phyloP scores from a whole-genome alignment of 2,113 vertebrate species.

The Muscicapa adusta region DNA sequence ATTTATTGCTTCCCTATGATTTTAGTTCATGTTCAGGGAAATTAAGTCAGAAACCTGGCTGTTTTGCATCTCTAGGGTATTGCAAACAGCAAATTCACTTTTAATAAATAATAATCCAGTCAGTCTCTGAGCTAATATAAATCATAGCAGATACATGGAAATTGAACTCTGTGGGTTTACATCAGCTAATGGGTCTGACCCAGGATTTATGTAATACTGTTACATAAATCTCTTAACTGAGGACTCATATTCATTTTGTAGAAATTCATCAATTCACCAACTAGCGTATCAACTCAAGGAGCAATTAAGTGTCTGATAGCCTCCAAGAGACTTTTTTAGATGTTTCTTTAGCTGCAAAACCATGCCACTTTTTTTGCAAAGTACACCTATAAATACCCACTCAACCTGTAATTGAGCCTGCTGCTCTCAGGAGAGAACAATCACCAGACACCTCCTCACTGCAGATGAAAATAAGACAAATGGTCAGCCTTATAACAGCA shows the following conservation, averaged over 20 bases:
- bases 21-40: neutral
- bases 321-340: neutral
- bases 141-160: neutral
- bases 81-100: neutral
- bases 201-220: neutral
- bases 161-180: neutral
- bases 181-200: neutral
- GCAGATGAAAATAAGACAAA: neutral
- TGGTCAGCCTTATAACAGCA: neutral
- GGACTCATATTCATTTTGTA: neutral
- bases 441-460: neutral
- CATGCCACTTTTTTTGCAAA: neutral
- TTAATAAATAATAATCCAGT: neutral
- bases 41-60: neutral
- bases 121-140: neutral
- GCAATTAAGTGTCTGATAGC: neutral
- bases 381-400: neutral
- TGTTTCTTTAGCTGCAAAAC: neutral
- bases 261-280: neutral
- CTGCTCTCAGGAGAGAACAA: neutral
- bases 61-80: neutral
- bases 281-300: neutral
- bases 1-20: neutral
- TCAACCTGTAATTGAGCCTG: neutral
- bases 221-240: neutral